These are phyloP conservation scores for Climacteris rufus DNA, from an alignment of 2,113 vertebrate species.

Conservation along the genomic window DNA sequence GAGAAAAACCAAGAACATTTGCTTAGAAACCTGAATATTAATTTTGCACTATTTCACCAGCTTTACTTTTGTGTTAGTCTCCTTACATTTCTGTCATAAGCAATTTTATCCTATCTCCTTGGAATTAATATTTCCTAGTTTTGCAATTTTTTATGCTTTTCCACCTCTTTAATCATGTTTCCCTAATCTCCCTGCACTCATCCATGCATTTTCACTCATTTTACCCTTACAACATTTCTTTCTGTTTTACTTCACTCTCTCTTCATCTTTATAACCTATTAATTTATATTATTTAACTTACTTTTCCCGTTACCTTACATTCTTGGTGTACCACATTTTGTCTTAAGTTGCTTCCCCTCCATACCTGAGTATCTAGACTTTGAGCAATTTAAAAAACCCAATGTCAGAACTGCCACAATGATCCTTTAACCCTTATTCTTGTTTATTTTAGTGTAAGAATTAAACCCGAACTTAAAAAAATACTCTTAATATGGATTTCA, in stretches of 20 bases:
- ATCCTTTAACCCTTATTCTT: not conserved
- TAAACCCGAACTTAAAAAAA: not conserved
- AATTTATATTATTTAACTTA: not conserved
- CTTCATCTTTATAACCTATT: not conserved
- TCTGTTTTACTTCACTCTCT: not conserved
- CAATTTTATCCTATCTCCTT: not conserved
- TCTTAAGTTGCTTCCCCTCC: not conserved
- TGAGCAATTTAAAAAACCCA: not conserved
- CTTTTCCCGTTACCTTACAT: not conserved
- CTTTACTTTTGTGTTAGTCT: not conserved
- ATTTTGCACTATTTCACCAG: not conserved
- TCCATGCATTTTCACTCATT: not conserved
- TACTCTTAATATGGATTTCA: not conserved
- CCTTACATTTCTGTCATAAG: not conserved
- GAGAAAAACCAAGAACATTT: not conserved
- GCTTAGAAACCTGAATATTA: not conserved
- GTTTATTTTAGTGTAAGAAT: not conserved
- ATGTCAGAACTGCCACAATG: not conserved
- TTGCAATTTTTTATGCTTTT: not conserved
- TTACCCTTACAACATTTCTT: not conserved
- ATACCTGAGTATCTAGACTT: not conserved
- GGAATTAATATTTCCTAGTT: not conserved
- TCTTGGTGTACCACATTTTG: not conserved
- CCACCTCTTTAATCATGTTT: not conserved
- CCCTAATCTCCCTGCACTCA: not conserved